Evolutionary conservation across 2,888 invertebrate species (phyloP), one percentile per base, ranked within the genome.

Genomic region (Iselma pallidipennis): DNA sequence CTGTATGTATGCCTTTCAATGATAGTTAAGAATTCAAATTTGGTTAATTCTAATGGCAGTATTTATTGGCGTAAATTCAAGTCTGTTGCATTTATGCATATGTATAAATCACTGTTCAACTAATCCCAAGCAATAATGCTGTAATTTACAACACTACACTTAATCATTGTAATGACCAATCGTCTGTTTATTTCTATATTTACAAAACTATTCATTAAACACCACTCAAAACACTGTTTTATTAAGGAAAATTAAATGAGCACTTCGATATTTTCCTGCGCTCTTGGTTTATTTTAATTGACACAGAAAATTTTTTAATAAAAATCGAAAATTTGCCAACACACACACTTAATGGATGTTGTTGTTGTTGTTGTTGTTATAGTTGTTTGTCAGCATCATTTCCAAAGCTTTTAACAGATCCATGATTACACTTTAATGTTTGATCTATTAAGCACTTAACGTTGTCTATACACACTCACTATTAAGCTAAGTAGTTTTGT

Each of bases 121-220:
- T 69, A 71, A 69, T 69, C 69, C 71, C 4, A 12, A 66, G 72
- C 71, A 75, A 76, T 75, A 74, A 74, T 68, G 70, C 67, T 72
- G 70, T 75, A 74, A 77, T 75, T 76, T 75, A 75, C 72, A 75
- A 68, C 71, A 66, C 69, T 67, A 67, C 74, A 69, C 74, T 76
- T 77, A 73, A 76, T 76, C 74, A 76, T 74, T 70, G 71, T 75
- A 76, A 76, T 75, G 71, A 72, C 74, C 71, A 71, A 71, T 70
- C 71, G 71, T 74, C 70, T 72, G 71, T 68, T 74, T 74, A 74
- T 76, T 75, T 74, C 74, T 57, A 60, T n/a, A n/a, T 66, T 61
- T 61, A 55, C 59, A 57, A 56, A 64, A 65, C 65, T 60, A 65
- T 66, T 67, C 69, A 69, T 69, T 69, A 67, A 66, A 69, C 63